Evolutionary conservation across 2,888 invertebrate genomes (phyloP).

Genomic region (Strigamia transsilvanica): DNA sequence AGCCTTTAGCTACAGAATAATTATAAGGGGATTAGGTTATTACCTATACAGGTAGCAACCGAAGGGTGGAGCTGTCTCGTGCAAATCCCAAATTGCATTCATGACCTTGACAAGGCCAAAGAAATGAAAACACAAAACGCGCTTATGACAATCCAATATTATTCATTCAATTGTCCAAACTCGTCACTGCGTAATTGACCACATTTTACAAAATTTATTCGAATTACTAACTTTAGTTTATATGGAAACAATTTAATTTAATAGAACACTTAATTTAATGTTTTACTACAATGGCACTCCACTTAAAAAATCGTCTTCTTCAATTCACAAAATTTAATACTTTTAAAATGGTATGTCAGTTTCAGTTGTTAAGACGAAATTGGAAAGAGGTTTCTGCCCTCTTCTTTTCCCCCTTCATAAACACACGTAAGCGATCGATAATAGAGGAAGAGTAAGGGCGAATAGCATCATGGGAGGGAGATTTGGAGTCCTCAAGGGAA

Average conservation of each 20-base stretch:
- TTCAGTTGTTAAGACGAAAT: not conserved
- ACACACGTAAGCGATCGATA: conserved; percentile 36
- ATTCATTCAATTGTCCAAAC: not conserved
- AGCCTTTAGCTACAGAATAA: conserved; percentile 18
- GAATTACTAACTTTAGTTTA: too few relatives aligned
- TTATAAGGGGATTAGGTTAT: conserved; percentile 18
- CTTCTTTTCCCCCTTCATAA: conserved; percentile 10
- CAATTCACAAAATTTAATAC: not conserved
- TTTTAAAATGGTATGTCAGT: not conserved
- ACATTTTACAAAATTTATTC: not conserved
- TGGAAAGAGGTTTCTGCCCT: not conserved
- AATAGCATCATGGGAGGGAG: conserved; percentile 24
- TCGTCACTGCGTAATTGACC: not conserved
- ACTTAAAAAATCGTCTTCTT: not conserved
- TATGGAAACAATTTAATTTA: too few relatives aligned
- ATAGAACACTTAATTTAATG: too few relatives aligned
- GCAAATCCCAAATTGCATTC: conserved; percentile 33
- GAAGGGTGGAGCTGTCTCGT: conserved; percentile 29
- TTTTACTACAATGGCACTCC: too few relatives aligned
- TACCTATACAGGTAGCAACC: conserved; percentile 18
- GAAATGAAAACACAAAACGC: conserved; percentile 28
- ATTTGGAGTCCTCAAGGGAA: conserved; percentile 4
- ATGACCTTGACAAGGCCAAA: conserved; percentile 34
- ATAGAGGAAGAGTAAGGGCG: conserved; percentile 1
- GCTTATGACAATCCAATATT: not conserved